Evolutionary conservation across 1,140 invertebrate species (phyloP), one percentile per base, ranked within the genome.

Genomic region (Ridgeia piscesae): DNA sequence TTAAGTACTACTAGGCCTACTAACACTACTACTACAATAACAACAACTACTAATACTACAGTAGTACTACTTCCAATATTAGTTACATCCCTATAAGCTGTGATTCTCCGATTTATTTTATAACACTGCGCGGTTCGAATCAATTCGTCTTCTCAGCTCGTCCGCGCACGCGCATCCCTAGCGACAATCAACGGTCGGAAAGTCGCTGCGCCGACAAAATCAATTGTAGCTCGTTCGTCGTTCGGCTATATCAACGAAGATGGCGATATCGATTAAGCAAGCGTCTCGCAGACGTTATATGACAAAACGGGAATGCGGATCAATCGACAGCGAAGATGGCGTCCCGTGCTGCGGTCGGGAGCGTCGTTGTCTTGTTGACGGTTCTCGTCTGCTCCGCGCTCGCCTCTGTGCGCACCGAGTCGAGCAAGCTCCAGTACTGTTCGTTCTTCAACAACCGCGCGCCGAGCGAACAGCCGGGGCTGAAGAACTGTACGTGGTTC

Each of bases 401-500:
- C 17, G 89, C 33, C 89, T 88, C 34, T 31, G 35, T 88, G 33
- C 33, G n/a, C n/a, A 34, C 6, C 35, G 50, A 35, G 21, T 27
- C 34, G 50, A 92, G n/a, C 14, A 11, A 89, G 8, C 31, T 93
- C 88, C 93, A 94, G 89, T 96, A 94, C 92, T 96, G 96, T 93
- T 94, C 96, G 8, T 96, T 96, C 93, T 96, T 96, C 93, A 94
- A 94, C 93, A 96, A 96, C 93, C 93, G 96, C 34, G 95, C 95
- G 1, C 95, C 96, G 27, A 94, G 94, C 48, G 94, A 95, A 2
- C 96, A 96, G 93, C 94, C 95, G 17, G 94, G 93, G 77, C 93
- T 96, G 34, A 95, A 95, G 89, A 96, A 96, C 93, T 96, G 96
- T 93, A 95, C 96, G 6, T 96, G 95, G 96, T 96, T 95, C 92